Base-by-base conservation (phyloP, 53 echinoderm and acorn worm genomes). In the Patiria pectinifera region DNA sequence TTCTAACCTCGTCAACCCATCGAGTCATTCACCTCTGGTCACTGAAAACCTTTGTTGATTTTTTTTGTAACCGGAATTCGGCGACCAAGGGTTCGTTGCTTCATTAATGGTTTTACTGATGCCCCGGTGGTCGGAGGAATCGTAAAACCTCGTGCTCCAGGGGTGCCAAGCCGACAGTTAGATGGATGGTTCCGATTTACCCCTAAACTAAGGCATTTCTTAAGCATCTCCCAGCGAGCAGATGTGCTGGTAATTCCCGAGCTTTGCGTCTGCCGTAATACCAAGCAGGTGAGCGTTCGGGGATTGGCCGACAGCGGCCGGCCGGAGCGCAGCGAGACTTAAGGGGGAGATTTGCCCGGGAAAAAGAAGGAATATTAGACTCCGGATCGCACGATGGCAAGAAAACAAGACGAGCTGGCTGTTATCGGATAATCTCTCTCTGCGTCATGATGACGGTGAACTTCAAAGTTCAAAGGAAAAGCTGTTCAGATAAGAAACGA, bases 211-310 rank as follows among this genome's bases (percentile, higher is more conserved):
- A 90, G 82, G 22, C 90, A 60, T 69, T 90, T 80, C 90, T 81
- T 81, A 66, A 84, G 84, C 13, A 63, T 26, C 69, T 43, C 66
- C 26, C 26, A 10, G 90, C 45, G 80, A 90, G 90, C 90, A 90
- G 90, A 90, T 90, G 90, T 81, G 90, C 14, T 2, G 63, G n/a
- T 90, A 90, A 90, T 80, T 90, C 90, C 87, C 48, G 43, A 10
- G 63, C 90, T 60, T 80, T 69, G 24, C n/a, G 48, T 48, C 69
- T 2, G 63, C 66, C 80, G 80, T 90, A 69, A 78, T 78, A 90
- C 70, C 90, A 22, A 69, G 90, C 90, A 90, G 90, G 90, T 90
- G 90, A 90, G 80, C 25, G 80, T 69, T 45, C 47, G 11, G 60
- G 81, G 81, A 90, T 90, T 81, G 90, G 90, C 78, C 11, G 48